Base-by-base conservation (phyloP, 37 sponge, comb jelly and placozoan species). In the Lycopodina hypogea region DNA sequence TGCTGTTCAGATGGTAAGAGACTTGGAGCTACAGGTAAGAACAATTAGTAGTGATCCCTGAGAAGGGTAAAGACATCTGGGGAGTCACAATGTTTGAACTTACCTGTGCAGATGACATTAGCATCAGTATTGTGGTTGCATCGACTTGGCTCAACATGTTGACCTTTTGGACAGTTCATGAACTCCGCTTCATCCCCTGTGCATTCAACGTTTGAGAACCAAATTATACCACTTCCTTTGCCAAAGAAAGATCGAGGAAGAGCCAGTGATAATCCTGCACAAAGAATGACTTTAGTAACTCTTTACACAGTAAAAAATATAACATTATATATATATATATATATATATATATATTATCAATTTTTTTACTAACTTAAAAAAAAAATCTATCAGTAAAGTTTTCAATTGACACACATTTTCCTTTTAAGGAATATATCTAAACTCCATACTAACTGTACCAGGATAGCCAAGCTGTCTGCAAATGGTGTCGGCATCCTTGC, bases 381-480 rank as follows among this genome's bases (percentile, higher is more conserved):
- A 45, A 4, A 45, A 12, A 9, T 45, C 48, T 9, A 45, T 4
- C 9, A 45, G n/a, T n/a, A n/a, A n/a, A n/a, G n/a, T n/a, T n/a
- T n/a, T n/a, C n/a, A 12, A 45, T 45, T 45, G 48, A 4, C 48
- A 45, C 48, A 45, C 4, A 12, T 9, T 45, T 45, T 45, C 48
- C 48, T 45, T 12, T 45, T 12, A 12, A 45, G 61, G 4, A 60
- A 15, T 23, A 4, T 4, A 60, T 15, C 7, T 28, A 60, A 60
- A 3, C 61, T 60, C n/a, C n/a, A 58, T 58, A 26, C 18, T 24
- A 21, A 58, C 59, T 58, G 17, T 65, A 65, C 66, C 66, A 30
- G 66, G 52, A 66, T 53, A 89, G 56, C 90, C 90, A 21, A 89
- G 81, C 66, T 89, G 90, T 23, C n/a, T 78, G 59, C 90, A 89